Evolutionary conservation across 2,113 vertebrate genomes (phyloP), one percentile per base, ranked within the genome.

Genomic region (Pachycephala philippinensis): DNA sequence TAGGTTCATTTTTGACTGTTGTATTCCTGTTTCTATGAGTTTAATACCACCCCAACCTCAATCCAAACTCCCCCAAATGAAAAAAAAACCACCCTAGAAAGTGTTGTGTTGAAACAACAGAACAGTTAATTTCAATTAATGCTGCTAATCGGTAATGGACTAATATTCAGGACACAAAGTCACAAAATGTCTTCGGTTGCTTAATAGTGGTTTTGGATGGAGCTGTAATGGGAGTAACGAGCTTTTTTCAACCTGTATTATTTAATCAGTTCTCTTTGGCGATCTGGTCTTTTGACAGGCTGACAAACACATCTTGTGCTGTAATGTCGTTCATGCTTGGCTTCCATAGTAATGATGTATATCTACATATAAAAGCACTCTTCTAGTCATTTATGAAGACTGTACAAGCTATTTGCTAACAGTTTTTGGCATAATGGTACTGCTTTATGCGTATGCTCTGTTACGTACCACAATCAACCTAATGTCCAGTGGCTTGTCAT

Each of bases 281-380:
- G 81, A 92, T 95, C 37, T 68, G 52, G 30, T 72, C 80, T 85
- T 88, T 84, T 94, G 96, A 97, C 96, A 96, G 68, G 53, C 93
- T 95, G 88, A 93, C 90, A 91, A 97, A 97, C 94, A 50, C 57
- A 54, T 95, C 66, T 95, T 71, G 30, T 56, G n/a, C 87, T 94
- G 59, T 70, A 80, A 93, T 89, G 93, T 95, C 85, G 84, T 95
- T 96, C 82, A 53, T 90, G 94, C 91, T 95, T 95, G 94, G 56
- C 90, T 95, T 92, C 75, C 33, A 12, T 72, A 88, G 81, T 88
- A 91, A 90, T 92, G 81, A 47, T 96, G 63, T 87, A 33, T 82
- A 84, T 90, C 93, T 94, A 64, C 89, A 90, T 87, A 81, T 79
- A 94, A 93, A 92, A 92, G 28, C 72, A 70, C 44, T 93, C 69